Percentiles rank a stretch among this genome's conserved stretches.
Conservation (phyloP, 2,888 invertebrate genomes). For the Leptodirus hochenwartii region DNA sequence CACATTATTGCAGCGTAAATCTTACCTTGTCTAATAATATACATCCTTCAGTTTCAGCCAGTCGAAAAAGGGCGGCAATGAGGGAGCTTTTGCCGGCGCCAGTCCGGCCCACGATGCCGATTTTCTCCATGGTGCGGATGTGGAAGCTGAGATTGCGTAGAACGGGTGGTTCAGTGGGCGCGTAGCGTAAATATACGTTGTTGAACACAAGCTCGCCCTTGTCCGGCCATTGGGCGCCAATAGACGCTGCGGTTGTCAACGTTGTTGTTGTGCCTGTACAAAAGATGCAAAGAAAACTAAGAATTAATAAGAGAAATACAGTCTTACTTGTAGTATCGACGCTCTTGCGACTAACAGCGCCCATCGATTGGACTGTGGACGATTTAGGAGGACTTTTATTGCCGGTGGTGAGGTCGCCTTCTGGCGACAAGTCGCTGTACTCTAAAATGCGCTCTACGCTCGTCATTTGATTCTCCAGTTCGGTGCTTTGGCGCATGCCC, state of each 20-base stretch:
- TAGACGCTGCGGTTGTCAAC: no score
- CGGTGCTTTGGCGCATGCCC: constrained; percentile 47
- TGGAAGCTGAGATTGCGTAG: constrained; percentile 50
- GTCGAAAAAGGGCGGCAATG: constrained; percentile 48
- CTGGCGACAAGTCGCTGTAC: constrained; percentile 20
- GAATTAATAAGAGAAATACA: no score
- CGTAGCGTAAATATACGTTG: constrained; percentile 52
- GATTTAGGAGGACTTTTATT: constrained; percentile 58
- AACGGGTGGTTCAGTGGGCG: constrained; percentile 50
- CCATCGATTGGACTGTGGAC: no score
- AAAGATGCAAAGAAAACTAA: no score
- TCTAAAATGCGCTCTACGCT: constrained; percentile 64
- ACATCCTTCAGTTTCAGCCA: constrained; percentile 35
- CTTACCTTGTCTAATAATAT: constrained; percentile 44
- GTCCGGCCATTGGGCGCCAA: constrained; percentile 65
- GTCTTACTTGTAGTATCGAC: no score
- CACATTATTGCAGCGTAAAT: no score
- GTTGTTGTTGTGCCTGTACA: no score
- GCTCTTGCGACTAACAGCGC: no score
- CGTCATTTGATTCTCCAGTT: constrained; percentile 58
- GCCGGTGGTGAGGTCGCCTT: constrained; percentile 29
- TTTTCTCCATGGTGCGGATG: constrained; percentile 49
- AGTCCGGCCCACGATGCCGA: constrained; percentile 71
- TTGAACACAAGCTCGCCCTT: constrained; percentile 49
- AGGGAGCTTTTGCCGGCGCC: constrained; percentile 58